Conservation (phyloP, 2,113 vertebrate species). For the Plectropomus leopardus region DNA sequence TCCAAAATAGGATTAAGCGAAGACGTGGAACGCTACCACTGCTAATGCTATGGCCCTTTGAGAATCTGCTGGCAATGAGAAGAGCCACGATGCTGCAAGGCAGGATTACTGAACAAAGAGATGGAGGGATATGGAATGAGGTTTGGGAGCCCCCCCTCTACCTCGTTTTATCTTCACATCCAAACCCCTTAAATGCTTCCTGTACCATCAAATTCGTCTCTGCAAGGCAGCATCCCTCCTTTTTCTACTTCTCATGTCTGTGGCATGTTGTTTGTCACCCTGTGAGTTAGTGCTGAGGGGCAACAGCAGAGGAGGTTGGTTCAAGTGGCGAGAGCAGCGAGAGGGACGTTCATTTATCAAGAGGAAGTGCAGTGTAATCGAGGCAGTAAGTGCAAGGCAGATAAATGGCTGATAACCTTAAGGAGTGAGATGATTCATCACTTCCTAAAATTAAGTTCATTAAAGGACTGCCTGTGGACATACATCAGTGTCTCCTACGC, state of each 20-base stretch:
- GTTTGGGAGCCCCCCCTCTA: conserved; percentile 28
- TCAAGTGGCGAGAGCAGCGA: conserved; percentile 23
- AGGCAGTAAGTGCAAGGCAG: conserved; percentile 64
- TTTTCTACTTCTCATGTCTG: conserved; percentile 32
- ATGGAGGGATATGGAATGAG: conserved; percentile 70
- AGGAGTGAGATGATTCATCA: conserved; percentile 77
- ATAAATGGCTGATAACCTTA: conserved; percentile 75
- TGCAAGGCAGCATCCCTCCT: conserved; percentile 3
- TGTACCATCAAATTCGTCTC: conserved; percentile 4
- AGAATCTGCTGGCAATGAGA: conserved; percentile 67
- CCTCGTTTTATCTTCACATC: conserved; percentile 55
- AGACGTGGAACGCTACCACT: conserved; percentile 62
- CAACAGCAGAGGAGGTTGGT: conserved; percentile 22
- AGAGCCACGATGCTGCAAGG: conserved; percentile 60
- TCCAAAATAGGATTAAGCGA: conserved; percentile 73
- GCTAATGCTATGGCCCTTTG: conserved; percentile 70
- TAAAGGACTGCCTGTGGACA: conserved; percentile 62
- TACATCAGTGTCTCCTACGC: conserved; percentile 64
- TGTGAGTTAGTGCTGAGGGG: conserved; percentile 43
- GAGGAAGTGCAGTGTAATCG: conserved; percentile 37
- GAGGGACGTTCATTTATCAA: conserved; percentile 70
- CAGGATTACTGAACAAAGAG: conserved; percentile 80
- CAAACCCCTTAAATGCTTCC: conserved; percentile 53
- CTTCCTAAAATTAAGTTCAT: conserved; percentile 72
- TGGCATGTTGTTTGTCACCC: conserved; percentile 27